Conservation (phyloP, 2,113 vertebrate genomes). For the Casuarius casuarius region DNA sequence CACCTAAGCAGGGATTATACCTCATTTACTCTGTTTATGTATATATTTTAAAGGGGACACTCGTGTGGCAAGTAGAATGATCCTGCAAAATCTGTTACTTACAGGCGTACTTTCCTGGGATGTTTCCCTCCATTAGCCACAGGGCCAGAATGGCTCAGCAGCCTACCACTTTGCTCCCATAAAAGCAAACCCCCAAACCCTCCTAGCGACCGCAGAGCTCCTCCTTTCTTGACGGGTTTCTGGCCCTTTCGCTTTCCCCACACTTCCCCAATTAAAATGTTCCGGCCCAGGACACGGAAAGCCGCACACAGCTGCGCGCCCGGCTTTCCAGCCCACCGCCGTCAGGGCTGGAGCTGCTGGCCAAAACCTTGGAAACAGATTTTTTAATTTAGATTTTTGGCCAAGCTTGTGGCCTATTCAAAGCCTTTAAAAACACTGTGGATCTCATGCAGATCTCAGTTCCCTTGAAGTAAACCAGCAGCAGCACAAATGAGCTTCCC, state of each 20-base stretch:
- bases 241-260: conserved; percentile 53
- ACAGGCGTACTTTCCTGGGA: neutral
- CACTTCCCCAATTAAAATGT: conserved; percentile 62
- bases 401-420: conserved; percentile 3
- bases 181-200: neutral
- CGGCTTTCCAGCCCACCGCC: neutral
- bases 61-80: neutral
- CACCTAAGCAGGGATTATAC: neutral
- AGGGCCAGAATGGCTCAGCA: neutral
- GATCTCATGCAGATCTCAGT: neutral
- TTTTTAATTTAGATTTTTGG: conserved; percentile 31
- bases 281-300: conserved; percentile 65
- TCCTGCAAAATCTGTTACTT: neutral
- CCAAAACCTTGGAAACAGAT: conserved; percentile 28
- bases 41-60: neutral
- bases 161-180: neutral
- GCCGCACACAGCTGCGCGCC: conserved; percentile 51
- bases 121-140: neutral
- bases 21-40: neutral
- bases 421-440: neutral
- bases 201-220: neutral
- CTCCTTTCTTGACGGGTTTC: neutral
- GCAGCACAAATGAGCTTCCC: neutral
- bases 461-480: neutral
- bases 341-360: neutral